Base-by-base conservation (phyloP, 2,888 invertebrate species). In the Enoplolaimus lenunculus region DNA sequence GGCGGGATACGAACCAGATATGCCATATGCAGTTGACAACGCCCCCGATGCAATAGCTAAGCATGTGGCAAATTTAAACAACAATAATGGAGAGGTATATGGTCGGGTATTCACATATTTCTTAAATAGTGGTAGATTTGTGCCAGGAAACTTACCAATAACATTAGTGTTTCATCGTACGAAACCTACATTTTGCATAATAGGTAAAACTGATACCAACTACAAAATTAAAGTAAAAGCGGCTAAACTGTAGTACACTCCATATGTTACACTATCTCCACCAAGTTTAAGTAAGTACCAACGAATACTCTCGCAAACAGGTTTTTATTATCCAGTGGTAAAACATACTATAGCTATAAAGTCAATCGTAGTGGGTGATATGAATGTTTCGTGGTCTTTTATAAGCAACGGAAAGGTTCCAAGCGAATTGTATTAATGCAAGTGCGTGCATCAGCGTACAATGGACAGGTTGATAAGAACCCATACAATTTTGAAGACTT, bases 221-320 rank as follows among this genome's bases (percentile, higher is more conserved):
- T n/a, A 7, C n/a, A 13, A 7, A 31, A 62, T 62, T 31, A 28
- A 31, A 28, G 28, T 62, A 28, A 62, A 30, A 16, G 7, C 7
- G 16, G 64, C 64, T 30, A 62, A 62, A 62, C 57, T 57, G 57
- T n/a, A n/a, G n/a, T 62, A 62, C 64, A 31, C 33, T 62, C 64
- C 64, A 16, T 30, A 31, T 30, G 33, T 62, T 62, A 62, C 29
- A 13, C 64, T 62, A 13, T 7, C 29, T 28, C 64, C 64, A n/a
- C 7, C 64, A 7, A 31, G 30, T 30, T 31, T 62, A 31, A 28
- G 30, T 30, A 62, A 62, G 16, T n/a, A 62, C n/a, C 13, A 62
- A 62, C 64, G 64, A 31, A 62, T 62, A 30, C n/a, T 62, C 7
- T 62, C 64, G 7, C 16, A 7, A 16, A 13, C 30, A 30, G 64